These are phyloP conservation scores for Melanostigma gelatinosum DNA, from an alignment of 2,113 vertebrate genomes.

Conservation along the genomic window DNA sequence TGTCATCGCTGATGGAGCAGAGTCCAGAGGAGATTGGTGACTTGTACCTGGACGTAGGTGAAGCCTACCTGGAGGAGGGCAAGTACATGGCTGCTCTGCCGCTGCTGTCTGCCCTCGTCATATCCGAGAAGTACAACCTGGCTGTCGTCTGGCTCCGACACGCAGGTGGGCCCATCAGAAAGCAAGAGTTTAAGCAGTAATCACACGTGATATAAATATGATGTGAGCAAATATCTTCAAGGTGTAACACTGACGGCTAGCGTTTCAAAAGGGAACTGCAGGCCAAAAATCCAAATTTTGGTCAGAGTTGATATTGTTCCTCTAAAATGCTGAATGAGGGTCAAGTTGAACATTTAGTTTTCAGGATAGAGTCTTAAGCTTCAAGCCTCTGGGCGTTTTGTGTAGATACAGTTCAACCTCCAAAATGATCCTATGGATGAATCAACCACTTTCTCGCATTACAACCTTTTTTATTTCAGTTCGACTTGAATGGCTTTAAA, in stretches of 20 bases:
- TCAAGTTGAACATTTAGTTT: background rate
- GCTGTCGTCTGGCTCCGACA: constrained; percentile 98
- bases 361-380: too few species aligned
- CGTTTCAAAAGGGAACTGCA: background rate
- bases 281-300: background rate
- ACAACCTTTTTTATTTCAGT: too few species aligned
- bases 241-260: background rate
- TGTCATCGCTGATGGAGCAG: constrained; percentile 92
- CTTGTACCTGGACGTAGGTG: constrained; percentile 94
- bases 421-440: too few species aligned
- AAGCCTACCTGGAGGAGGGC: constrained; percentile 94
- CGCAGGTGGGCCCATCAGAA: constrained; percentile 82
- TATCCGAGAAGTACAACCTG: constrained; percentile 94
- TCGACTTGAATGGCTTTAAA: too few species aligned
- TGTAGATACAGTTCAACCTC: too few species aligned
- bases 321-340: background rate
- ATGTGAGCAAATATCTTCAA: background rate
- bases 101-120: constrained; percentile 90
- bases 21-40: constrained; percentile 97
- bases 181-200: background rate
- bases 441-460: too few species aligned
- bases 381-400: too few species aligned
- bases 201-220: background rate
- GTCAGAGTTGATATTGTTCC: background rate
- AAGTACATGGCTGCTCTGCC: constrained; percentile 91